Percentiles rank a stretch among this genome's conserved stretches.
Evolutionary conservation across 2,888 invertebrate species (phyloP).

Genomic region (Papilio protenor): DNA sequence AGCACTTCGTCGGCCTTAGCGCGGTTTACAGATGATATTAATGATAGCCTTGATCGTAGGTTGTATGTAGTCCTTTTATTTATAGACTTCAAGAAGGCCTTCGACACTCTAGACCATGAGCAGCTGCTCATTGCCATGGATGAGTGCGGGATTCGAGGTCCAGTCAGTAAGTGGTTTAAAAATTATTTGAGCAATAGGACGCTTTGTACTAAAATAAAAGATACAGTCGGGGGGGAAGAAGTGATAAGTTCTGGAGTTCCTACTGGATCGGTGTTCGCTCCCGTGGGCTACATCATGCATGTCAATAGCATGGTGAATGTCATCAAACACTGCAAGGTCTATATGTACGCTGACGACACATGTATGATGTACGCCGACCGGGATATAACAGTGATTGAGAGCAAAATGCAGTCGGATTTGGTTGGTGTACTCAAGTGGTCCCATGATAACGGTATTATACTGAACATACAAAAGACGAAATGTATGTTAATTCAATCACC

Average conservation of each 20-base stretch:
- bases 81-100: constrained; percentile 5
- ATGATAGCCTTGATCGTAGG: background rate
- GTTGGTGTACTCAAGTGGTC: constrained; percentile 42
- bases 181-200: constrained; percentile 40
- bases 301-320: constrained; percentile 44
- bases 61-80: background rate
- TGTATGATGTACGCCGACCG: constrained; percentile 42
- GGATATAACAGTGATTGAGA: constrained; percentile 31
- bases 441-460: constrained; percentile 44
- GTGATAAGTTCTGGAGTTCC: constrained; percentile 40
- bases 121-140: constrained; percentile 45
- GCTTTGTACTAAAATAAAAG: background rate
- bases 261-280: constrained; percentile 47
- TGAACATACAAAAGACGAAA: constrained; percentile 42
- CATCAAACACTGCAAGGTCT: constrained; percentile 35
- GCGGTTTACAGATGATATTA: background rate
- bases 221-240: background rate
- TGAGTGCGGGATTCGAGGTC: constrained; percentile 47
- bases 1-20: background rate
- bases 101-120: constrained; percentile 46
- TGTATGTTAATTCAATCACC: constrained; percentile 37
- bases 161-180: constrained; percentile 41
- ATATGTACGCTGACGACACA: constrained; percentile 48
- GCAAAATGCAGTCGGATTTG: constrained; percentile 43
- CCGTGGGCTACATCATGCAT: constrained; percentile 46